phyloP scores from a whole-genome alignment of 2,888 invertebrate genomes.

The Amorpha juglandis region DNA sequence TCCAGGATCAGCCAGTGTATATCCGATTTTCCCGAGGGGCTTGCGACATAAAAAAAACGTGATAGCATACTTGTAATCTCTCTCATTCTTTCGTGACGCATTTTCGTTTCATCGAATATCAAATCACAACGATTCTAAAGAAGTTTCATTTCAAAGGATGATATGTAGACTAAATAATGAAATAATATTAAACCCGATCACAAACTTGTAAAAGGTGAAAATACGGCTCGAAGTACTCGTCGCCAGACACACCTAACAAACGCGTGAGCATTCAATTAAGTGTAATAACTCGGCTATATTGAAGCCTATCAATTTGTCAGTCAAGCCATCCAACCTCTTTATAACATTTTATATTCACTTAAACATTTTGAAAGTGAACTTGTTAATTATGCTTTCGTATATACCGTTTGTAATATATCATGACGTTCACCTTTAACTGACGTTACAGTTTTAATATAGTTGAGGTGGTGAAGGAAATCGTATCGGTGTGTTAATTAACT shows the following conservation, averaged over 20 bases:
- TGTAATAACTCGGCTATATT: conserved; percentile 65
- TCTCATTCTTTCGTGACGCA: no score
- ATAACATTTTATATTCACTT: conserved; percentile 58
- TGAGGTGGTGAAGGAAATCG: conserved; percentile 14
- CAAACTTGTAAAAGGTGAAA: conserved; percentile 4
- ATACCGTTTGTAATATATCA: conserved; percentile 67
- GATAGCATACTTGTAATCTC: no score
- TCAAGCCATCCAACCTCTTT: conserved; percentile 52
- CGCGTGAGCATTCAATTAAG: conserved; percentile 75
- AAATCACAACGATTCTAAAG: no score
- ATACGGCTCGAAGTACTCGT: conserved; percentile 2
- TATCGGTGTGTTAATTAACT: conserved; percentile 52
- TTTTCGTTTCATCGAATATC: no score
- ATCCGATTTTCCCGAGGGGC: no score
- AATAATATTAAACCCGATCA: neutral
- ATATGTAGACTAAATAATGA: no score
- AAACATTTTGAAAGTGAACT: conserved; percentile 75
- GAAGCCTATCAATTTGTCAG: conserved; percentile 72
- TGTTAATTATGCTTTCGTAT: conserved; percentile 74
- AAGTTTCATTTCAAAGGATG: no score
- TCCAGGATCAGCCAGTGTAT: no score
- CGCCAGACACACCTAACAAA: conserved; percentile 28
- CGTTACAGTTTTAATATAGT: conserved; percentile 58
- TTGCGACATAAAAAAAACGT: no score
- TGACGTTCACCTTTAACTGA: conserved; percentile 55